Evolutionary conservation across 2,888 invertebrate species (phyloP).

Genomic region (Amphipoea oculea): DNA sequence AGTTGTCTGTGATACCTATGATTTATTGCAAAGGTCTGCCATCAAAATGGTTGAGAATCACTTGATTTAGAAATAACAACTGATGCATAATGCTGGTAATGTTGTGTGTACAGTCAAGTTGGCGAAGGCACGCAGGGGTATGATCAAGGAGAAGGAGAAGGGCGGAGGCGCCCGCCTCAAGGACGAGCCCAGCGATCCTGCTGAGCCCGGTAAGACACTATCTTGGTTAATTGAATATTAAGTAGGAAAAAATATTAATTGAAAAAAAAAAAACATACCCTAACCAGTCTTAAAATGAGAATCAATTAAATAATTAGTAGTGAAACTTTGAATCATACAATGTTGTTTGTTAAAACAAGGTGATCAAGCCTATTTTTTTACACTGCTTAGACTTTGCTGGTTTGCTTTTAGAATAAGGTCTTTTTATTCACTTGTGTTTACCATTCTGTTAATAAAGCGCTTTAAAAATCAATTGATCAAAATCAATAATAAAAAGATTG

Average conservation of each 20-base stretch:
- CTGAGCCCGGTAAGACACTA: conserved; percentile 85
- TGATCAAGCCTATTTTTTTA: not conserved
- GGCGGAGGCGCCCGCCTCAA: conserved; percentile 89
- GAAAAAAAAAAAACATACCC: too few relatives aligned
- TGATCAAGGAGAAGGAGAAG: conserved; percentile 91
- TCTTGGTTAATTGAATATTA: not conserved
- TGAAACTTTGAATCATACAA: not conserved
- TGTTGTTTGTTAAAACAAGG: not conserved
- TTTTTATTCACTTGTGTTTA: not conserved
- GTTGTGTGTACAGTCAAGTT: conserved; percentile 86
- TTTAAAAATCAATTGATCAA: too few relatives aligned
- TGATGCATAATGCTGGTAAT: conserved; percentile 32
- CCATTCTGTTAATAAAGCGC: not conserved
- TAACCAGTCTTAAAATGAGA: too few relatives aligned
- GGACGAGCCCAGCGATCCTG: conserved; percentile 88
- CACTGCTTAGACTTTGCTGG: not conserved
- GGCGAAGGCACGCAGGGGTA: conserved; percentile 91
- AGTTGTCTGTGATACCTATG: fast-evolving
- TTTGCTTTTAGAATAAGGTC: not conserved
- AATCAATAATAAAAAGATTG: not conserved
- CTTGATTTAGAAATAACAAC: conserved; percentile 3
- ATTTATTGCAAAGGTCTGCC: not conserved
- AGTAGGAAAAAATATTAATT: too few relatives aligned
- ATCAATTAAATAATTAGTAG: not conserved
- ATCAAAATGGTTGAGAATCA: not conserved